Percentiles rank a stretch among this genome's conserved stretches.
Conservation (phyloP, 2,797 vertebrate genomes). For the Enteromius fasciolatus region DNA sequence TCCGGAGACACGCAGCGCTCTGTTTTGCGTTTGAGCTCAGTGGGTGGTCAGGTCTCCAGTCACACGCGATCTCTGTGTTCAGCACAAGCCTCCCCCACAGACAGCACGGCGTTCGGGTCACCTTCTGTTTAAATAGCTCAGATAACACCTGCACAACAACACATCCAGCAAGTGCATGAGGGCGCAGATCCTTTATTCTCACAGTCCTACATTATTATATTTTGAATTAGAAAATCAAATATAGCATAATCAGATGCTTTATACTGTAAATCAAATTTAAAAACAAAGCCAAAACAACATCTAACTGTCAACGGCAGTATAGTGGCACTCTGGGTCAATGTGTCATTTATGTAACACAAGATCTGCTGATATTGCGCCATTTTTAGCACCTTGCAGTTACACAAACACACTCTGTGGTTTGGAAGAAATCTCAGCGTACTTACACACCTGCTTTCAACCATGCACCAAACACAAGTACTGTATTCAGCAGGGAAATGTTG, state of each 20-base stretch:
- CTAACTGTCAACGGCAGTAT: constrained; percentile 38
- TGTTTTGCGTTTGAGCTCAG: constrained; percentile 64
- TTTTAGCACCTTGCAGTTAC: constrained; percentile 54
- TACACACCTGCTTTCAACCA: neutral
- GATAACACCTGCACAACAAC: constrained; percentile 49
- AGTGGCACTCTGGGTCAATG: constrained; percentile 54
- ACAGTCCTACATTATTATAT: neutral
- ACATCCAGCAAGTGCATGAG: constrained; percentile 16
- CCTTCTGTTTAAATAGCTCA: constrained; percentile 42
- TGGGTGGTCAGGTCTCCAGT: constrained; percentile 68
- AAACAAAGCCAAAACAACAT: neutral
- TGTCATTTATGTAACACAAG: constrained; percentile 52
- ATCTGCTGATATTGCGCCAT: constrained; percentile 58
- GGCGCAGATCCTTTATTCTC: neutral
- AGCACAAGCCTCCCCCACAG: constrained; percentile 40
- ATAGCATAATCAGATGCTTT: neutral
- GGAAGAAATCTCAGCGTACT: neutral
- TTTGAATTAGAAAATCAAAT: neutral
- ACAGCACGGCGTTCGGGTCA: constrained; percentile 37
- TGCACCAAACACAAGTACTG: neutral
- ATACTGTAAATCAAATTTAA: neutral
- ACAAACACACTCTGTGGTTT: constrained; percentile 48
- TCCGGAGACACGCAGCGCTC: constrained; percentile 42
- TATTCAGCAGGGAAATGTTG: neutral
- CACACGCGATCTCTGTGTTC: constrained; percentile 64